Conservation (phyloP, 2,888 invertebrate genomes). For the Drosophila aldrichi region DNA sequence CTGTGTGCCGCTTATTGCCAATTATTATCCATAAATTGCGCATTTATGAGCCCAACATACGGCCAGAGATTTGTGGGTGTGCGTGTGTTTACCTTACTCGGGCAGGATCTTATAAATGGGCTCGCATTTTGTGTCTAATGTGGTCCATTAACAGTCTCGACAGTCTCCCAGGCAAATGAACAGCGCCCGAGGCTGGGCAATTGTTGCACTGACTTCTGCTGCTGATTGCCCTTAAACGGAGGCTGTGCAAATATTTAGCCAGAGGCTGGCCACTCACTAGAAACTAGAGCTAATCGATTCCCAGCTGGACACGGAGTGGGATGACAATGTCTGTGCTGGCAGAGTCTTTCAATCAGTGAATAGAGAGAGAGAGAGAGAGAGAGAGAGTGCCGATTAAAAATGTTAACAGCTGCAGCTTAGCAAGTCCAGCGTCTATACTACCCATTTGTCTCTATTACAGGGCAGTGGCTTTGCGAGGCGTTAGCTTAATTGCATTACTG, state of each 20-base stretch:
- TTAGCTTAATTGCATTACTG: slow-evolving; percentile 72
- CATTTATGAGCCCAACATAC: slow-evolving; percentile 57
- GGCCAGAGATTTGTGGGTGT: slow-evolving; percentile 2
- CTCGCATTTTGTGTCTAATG: slow-evolving; percentile 74
- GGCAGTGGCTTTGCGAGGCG: slow-evolving; percentile 32
- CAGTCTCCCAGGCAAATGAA: slow-evolving; percentile 25
- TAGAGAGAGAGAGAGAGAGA: too few species aligned
- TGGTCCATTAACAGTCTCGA: slow-evolving; percentile 64
- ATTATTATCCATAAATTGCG: slow-evolving; percentile 82
- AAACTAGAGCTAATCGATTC: slow-evolving; percentile 35
- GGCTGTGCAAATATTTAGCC: slow-evolving; percentile 58
- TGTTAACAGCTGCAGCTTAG: background rate
- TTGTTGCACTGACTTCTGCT: slow-evolving; percentile 59
- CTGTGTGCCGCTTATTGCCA: slow-evolving; percentile 79
- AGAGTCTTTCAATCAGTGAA: background rate
- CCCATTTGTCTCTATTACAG: slow-evolving; percentile 5
- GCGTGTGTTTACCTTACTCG: slow-evolving; percentile 63
- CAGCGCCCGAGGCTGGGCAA: slow-evolving; percentile 28
- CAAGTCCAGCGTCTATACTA: background rate
- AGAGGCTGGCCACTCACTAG: slow-evolving; percentile 42
- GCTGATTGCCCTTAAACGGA: slow-evolving; percentile 51
- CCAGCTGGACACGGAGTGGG: background rate
- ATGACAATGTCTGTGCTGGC: background rate
- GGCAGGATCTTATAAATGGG: slow-evolving; percentile 52
- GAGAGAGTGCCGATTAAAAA: background rate